phyloP scores from a whole-genome alignment of 2,888 invertebrate genomes.

The Drosophila phalerata region DNA sequence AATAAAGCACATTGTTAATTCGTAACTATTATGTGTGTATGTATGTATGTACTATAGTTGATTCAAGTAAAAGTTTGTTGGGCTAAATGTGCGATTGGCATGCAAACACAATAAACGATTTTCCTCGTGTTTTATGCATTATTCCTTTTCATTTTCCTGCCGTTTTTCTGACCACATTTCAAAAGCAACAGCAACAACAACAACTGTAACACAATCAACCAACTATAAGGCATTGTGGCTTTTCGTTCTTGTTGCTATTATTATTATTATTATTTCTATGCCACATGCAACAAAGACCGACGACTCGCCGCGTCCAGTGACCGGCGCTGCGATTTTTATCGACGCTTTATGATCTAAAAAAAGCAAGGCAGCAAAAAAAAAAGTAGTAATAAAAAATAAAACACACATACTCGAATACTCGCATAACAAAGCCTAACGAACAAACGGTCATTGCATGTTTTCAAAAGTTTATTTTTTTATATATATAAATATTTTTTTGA shows the following conservation, averaged over 20 bases:
- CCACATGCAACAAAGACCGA: conserved; percentile 69
- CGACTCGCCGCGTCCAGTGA: conserved; percentile 59
- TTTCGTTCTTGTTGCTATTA: conserved; percentile 30
- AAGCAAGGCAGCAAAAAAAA: conserved; percentile 11
- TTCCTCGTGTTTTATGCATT: conserved; percentile 26
- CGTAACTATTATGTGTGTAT: conserved; percentile 3
- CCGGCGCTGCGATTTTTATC: conserved; percentile 70
- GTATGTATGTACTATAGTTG: background rate
- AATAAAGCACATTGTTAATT: conserved; percentile 6
- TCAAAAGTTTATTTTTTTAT: conserved; percentile 43
- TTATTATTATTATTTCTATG: conserved; percentile 54
- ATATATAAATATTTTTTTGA: conserved; percentile 18
- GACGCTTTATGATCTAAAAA: conserved; percentile 67
- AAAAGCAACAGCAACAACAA: conserved; percentile 11
- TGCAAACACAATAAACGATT: conserved; percentile 62
- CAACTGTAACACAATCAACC: conserved; percentile 40
- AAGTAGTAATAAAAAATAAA: conserved; percentile 8
- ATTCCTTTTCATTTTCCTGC: conserved; percentile 15
- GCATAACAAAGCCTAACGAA: conserved; percentile 51
- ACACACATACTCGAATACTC: conserved; percentile 9
- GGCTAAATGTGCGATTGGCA: conserved; percentile 62
- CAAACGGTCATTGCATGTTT: conserved; percentile 64
- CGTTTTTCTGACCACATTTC: conserved; percentile 50
- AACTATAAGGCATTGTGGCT: conserved; percentile 45
- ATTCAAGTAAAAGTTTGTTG: conserved; percentile 20